These are phyloP conservation scores for Anthrax anthrax DNA, from an alignment of 2,888 invertebrate species.

Conservation along the genomic window DNA sequence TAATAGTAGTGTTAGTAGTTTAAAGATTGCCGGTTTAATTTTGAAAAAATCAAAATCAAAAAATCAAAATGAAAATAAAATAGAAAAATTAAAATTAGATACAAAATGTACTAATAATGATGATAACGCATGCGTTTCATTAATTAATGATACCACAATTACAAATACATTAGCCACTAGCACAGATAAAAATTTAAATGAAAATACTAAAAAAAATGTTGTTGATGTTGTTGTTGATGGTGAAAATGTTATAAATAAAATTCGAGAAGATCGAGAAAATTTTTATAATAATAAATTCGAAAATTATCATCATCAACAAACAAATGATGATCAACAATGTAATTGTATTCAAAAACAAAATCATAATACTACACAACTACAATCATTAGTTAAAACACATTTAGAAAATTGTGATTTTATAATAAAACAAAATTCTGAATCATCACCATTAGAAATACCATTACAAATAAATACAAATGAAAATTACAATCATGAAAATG, in stretches of 20 bases:
- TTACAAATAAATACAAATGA: conserved; percentile 1
- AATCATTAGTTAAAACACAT: too few relatives aligned
- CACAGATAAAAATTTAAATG: too few relatives aligned
- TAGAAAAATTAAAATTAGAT: not conserved
- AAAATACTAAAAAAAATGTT: too few relatives aligned
- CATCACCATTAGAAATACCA: too few relatives aligned
- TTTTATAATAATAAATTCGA: conserved; percentile 1
- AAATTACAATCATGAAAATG: not conserved
- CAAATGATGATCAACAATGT: too few relatives aligned
- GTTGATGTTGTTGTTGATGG: too few relatives aligned
- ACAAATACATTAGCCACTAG: too few relatives aligned
- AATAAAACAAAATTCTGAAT: too few relatives aligned
- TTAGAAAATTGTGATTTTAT: too few relatives aligned
- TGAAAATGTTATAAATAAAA: conserved; percentile 7
- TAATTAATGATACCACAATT: not conserved
- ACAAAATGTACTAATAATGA: not conserved
- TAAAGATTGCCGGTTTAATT: conserved; percentile 19
- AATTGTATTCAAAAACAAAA: too few relatives aligned
- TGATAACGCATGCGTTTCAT: conserved; percentile 5
- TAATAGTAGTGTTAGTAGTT: conserved; percentile 17
- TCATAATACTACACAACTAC: too few relatives aligned
- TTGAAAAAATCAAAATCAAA: conserved; percentile 3
- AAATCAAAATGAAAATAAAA: not conserved
- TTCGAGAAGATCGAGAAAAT: conserved; percentile 1
- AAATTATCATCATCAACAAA: too few relatives aligned